Conservation (phyloP, 2,113 vertebrate species). For the Sturnus vulgaris region DNA sequence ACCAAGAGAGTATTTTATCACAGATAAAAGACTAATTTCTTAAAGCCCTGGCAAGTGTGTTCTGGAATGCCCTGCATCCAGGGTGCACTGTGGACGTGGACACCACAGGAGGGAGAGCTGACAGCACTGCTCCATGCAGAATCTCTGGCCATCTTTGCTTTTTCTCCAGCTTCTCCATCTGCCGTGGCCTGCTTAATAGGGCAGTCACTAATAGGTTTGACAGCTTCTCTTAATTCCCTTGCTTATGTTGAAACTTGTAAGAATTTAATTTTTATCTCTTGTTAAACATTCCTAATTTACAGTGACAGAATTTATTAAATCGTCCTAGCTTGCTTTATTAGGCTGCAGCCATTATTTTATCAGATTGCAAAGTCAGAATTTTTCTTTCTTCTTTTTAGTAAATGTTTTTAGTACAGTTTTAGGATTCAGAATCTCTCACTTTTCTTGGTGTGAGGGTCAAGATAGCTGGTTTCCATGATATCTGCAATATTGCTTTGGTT, state of each 20-base stretch:
- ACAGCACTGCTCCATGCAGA: not conserved
- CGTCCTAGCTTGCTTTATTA: not conserved
- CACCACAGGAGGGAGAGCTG: not conserved
- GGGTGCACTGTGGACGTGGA: accelerated
- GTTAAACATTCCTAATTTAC: not conserved
- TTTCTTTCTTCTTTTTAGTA: not conserved
- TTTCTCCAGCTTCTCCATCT: not conserved
- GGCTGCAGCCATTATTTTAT: not conserved
- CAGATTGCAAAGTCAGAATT: not conserved
- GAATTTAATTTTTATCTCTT: not conserved
- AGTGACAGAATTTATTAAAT: not conserved
- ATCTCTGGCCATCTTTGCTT: not conserved
- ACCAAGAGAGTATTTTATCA: not conserved
- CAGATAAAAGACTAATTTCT: not conserved
- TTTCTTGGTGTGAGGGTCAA: not conserved
- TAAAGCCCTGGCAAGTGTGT: not conserved
- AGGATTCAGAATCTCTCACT: not conserved
- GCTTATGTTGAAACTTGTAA: not conserved
- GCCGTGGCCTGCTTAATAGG: not conserved
- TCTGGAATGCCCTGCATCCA: not conserved
- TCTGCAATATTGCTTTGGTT: not conserved
- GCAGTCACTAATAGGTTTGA: not conserved
- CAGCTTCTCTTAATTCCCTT: not conserved
- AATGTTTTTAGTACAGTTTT: not conserved
- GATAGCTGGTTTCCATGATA: not conserved